A percentile compares a stretch with the other conserved stretches of the same genome.
Evolutionary conservation across 2,797 vertebrate genomes (phyloP).

Genomic region (Sebastes steindachneri): DNA sequence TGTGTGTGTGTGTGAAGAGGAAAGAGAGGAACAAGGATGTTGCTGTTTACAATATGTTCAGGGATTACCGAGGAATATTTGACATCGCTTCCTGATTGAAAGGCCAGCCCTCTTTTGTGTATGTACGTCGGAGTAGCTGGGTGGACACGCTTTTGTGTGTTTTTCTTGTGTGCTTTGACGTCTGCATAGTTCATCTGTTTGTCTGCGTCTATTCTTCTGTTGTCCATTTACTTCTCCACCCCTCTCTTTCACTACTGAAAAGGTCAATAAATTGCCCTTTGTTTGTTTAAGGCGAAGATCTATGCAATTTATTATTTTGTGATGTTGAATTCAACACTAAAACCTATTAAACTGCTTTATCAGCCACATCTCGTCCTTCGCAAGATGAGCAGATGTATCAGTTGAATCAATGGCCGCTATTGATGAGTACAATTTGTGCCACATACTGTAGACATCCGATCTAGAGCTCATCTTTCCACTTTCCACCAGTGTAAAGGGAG

Average conservation of each 20-base stretch:
- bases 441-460: not conserved
- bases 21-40: constrained; percentile 21
- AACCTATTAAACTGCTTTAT: constrained; percentile 4
- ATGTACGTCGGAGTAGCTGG: not conserved
- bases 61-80: constrained; percentile 38
- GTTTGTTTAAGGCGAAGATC: not conserved
- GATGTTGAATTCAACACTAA: not conserved
- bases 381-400: constrained; percentile 7
- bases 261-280: not conserved
- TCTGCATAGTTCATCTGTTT: constrained; percentile 8
- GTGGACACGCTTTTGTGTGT: not conserved
- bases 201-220: not conserved
- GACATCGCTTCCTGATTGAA: constrained; percentile 9
- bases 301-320: not conserved
- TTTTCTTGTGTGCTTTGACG: not conserved
- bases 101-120: constrained; percentile 2
- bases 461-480: constrained; percentile 15
- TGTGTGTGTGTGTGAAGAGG: not conserved
- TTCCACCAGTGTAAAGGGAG: not conserved
- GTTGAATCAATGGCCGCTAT: not conserved
- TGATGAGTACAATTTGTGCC: constrained; percentile 9
- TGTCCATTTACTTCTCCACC: not conserved
- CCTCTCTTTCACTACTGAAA: constrained; percentile 3
- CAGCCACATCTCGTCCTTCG: not conserved
- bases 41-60: constrained; percentile 29